Base-by-base conservation (phyloP, 2,113 vertebrate genomes). In the Prietella phreatophila region DNA sequence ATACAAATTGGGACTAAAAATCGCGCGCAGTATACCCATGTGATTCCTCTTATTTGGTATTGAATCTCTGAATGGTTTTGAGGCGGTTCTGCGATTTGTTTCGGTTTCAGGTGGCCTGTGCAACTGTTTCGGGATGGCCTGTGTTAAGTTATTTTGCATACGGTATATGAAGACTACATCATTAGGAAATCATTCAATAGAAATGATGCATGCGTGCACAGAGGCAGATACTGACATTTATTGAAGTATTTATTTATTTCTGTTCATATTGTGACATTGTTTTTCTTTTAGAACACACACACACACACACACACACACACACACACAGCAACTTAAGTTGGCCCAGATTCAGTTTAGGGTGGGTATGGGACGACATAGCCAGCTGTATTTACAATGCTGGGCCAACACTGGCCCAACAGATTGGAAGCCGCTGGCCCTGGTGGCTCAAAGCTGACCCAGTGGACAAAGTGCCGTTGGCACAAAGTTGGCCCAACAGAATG, bases 81-180 rank as follows among this genome's bases (percentile, higher is more conserved):
- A 94, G 94, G 95, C 94, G 94, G 94, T 92, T 58, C 93, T 94
- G 91, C 94, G 93, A 96, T 96, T 96, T 94, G 94, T 92, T 95
- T 85, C 95, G 95, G 93, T 95, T 83, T 91, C 83, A 78, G 85
- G 88, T 90, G 91, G 87, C 87, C 91, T 86, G 85, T 81, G 87
- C 36, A 61, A 75, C 79, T 61, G 61, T 61, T 83, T 69, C 82
- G 79, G 55, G 87, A 83, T 82, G 42, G 73, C 87, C 84, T 71
- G 80, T 65, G 17, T 60, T 87, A 53, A 30, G 67, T 42, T 86
- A 65, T 56, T 88, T 73, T 84, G 56, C 86, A 83, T 73, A 79
- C 1, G 5, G 33, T 22, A 50, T 13, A 27, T 55, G 15, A 55
- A 61, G 20, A 27, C 33, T 27, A 22, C 50, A 53, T 33, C 4